These are phyloP conservation scores for Kryptolebias marmoratus DNA, from an alignment of 2,113 vertebrate genomes.

Conservation along the genomic window DNA sequence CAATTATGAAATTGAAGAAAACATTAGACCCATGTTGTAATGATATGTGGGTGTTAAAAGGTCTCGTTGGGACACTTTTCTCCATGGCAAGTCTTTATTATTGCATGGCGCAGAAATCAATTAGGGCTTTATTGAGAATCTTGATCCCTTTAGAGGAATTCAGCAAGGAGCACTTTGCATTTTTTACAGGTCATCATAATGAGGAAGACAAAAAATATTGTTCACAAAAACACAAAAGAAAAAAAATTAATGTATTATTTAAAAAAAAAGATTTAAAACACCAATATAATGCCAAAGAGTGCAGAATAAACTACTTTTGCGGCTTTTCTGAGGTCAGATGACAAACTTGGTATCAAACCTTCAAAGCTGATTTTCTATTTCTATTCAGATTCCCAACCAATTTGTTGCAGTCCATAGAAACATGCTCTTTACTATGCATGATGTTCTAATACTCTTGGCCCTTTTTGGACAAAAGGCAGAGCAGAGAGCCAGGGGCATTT, in stretches of 20 bases:
- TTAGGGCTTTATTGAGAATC: constrained; percentile 68
- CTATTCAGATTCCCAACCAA: constrained; percentile 63
- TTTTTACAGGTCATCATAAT: constrained; percentile 55
- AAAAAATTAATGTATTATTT: background rate
- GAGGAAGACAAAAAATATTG: constrained; percentile 22
- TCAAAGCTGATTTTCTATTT: constrained; percentile 65
- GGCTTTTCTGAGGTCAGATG: background rate
- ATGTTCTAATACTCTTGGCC: constrained; percentile 71
- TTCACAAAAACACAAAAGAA: constrained; percentile 2
- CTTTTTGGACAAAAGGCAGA: constrained; percentile 76
- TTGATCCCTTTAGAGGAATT: constrained; percentile 63
- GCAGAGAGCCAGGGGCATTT: constrained; percentile 72
- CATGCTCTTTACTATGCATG: constrained; percentile 65
- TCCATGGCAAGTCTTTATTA: constrained; percentile 65
- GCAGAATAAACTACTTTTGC: background rate
- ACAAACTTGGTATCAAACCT: constrained; percentile 39
- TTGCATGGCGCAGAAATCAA: constrained; percentile 66
- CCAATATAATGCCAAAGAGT: background rate
- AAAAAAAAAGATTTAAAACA: constrained; percentile 4
- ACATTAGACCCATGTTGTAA: constrained; percentile 53
- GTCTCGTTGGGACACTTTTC: constrained; percentile 63
- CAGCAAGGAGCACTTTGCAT: constrained; percentile 56
- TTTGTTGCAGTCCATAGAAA: constrained; percentile 64
- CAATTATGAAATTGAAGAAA: constrained; percentile 48
- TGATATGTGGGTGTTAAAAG: constrained; percentile 56